These are phyloP conservation scores for Zhengitettix transpicula DNA, from an alignment of 2,888 invertebrate species.

Conservation along the genomic window DNA sequence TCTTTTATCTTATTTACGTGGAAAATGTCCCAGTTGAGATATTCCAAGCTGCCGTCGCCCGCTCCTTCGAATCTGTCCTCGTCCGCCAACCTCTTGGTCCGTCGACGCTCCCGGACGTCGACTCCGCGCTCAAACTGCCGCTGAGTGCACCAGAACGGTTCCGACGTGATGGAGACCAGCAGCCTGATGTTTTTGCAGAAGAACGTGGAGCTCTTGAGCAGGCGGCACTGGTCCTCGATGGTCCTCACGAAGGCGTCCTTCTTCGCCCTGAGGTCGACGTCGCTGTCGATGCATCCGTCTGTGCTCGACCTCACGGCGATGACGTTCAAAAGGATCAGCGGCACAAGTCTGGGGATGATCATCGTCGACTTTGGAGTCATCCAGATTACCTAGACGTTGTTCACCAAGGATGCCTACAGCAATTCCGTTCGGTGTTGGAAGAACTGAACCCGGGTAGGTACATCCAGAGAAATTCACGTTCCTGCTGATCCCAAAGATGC, in stretches of 20 bases:
- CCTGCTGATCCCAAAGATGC: no score
- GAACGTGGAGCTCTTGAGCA: background rate
- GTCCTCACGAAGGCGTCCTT: slow-evolving; percentile 1
- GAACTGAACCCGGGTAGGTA: no score
- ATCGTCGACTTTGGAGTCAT: no score
- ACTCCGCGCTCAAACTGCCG: background rate
- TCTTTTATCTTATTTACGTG: no score
- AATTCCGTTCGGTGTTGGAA: no score
- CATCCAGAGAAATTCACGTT: no score
- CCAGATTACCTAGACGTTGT: no score
- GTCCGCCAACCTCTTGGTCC: background rate
- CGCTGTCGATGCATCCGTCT: background rate
- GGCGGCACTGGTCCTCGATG: slow-evolving; percentile 1
- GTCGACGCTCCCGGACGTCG: background rate
- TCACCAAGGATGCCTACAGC: no score
- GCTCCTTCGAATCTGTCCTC: background rate
- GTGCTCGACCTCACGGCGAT: no score
- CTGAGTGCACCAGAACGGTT: background rate
- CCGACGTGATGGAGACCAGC: background rate
- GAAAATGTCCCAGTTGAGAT: no score
- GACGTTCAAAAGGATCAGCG: no score
- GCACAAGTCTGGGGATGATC: no score
- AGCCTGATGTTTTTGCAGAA: slow-evolving; percentile 3
- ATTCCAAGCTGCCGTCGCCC: background rate
- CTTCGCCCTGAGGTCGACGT: background rate